These are phyloP conservation scores for Gasterosteus nipponicus DNA, from an alignment of 2,113 vertebrate species.

Conservation along the genomic window DNA sequence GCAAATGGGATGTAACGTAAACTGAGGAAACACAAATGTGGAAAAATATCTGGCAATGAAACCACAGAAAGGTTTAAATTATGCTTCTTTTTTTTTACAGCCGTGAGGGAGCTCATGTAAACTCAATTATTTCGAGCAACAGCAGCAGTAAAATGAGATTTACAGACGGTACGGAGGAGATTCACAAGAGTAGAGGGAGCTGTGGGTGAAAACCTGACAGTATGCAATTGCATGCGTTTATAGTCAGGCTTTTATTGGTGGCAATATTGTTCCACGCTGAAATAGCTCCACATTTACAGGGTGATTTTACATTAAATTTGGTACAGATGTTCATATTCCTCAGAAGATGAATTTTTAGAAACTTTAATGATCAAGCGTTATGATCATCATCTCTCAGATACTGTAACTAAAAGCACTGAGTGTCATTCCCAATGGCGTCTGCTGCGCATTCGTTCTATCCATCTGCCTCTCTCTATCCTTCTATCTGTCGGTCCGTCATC, in stretches of 20 bases:
- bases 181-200: slow-evolving; percentile 16
- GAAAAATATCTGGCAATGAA: slow-evolving; percentile 40
- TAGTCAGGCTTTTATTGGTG: neutral
- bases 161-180: slow-evolving; percentile 18
- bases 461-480: neutral
- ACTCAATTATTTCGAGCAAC: slow-evolving; percentile 46
- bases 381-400: no score
- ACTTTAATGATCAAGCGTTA: neutral
- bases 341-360: neutral
- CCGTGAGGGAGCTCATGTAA: slow-evolving; percentile 55
- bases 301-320: neutral
- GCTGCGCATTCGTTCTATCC: neutral
- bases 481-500: neutral
- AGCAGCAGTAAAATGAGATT: slow-evolving; percentile 46
- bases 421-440: no score
- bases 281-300: neutral
- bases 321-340: neutral
- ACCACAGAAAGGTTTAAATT: slow-evolving; percentile 49
- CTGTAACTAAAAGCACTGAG: no score
- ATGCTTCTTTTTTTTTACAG: slow-evolving; percentile 32
- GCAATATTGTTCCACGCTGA: neutral
- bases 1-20: slow-evolving; percentile 21
- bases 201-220: slow-evolving; percentile 32
- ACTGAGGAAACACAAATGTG: slow-evolving; percentile 27
- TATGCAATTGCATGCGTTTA: slow-evolving; percentile 9